Evolutionary conservation across 1,140 invertebrate species (phyloP), one percentile per base, ranked within the genome.

Genomic region (Heliconius himera): DNA sequence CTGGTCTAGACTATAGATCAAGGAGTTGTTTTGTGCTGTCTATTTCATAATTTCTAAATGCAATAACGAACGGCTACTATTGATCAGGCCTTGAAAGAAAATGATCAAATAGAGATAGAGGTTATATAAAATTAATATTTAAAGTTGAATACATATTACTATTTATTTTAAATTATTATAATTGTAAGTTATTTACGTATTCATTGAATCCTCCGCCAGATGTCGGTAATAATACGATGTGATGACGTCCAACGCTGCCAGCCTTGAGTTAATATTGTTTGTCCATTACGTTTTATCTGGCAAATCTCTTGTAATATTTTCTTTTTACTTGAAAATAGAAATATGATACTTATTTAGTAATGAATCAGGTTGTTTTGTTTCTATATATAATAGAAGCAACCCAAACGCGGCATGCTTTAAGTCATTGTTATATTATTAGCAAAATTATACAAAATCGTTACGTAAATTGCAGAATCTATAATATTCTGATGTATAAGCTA

Each of bases 231-330:
- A 29, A 66, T 66, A 66, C 11, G n/a, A 2, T 26, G 26, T 66
- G 60, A 26, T n/a, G 41, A 46, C 41, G 60, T 66, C 60, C 13
- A 22, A 29, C 60, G 60, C 54, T 16, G 18, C 60, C 60, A 66
- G 60, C 60, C 26, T 66, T 66, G 60, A 66, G 60, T 13, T 29
- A 66, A 66, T 66, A 66, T 66, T 66, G 60, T 66, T 66, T 66
- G 60, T 66, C 2, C 56, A 22, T 60, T 60, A 60, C 56, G 56
- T 46, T 60, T 60, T 60, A 60, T n/a, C 60, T 66, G 22, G n/a
- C 11, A 66, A 66, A 66, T 66, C 26, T 66, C 22, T 66, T 66
- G n/a, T 66, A 66, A 66, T 66, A n/a, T 22, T 22, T 60, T 22
- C 56, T 60, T 60, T 60, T 60, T 9, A 60, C 56, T 22, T 66